Evolutionary conservation across 2,888 invertebrate species (phyloP).

Genomic region (Stenoptilia bipunctidactyla): DNA sequence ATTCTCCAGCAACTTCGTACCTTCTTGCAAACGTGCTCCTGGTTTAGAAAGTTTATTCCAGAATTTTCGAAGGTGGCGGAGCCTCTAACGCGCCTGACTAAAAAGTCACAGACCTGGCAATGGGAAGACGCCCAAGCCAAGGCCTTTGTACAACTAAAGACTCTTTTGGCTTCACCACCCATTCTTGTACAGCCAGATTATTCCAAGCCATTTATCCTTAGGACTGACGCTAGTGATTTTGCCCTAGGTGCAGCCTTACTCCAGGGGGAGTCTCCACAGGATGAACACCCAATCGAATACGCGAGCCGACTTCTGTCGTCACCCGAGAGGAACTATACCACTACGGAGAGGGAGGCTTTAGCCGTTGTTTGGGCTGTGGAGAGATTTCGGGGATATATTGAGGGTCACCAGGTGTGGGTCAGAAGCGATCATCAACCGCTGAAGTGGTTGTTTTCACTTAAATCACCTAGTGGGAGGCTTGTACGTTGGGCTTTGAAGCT

Average conservation of each 20-base stretch:
- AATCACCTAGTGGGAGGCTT: slow-evolving; percentile 40
- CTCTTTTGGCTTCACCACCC: slow-evolving; percentile 15
- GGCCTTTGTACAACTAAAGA: slow-evolving; percentile 16
- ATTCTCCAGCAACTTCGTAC: slow-evolving; percentile 14
- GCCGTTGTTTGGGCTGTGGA: slow-evolving; percentile 18
- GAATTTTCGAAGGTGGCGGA: slow-evolving; percentile 19
- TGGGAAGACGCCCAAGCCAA: slow-evolving; percentile 18
- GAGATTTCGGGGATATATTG: neutral
- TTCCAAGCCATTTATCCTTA: slow-evolving; percentile 19
- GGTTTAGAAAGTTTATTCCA: slow-evolving; percentile 24
- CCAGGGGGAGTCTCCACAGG: slow-evolving; percentile 18
- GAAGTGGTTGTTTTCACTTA: slow-evolving; percentile 37
- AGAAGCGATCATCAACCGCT: neutral
- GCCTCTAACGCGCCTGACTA: slow-evolving; percentile 22
- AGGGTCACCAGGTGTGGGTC: neutral
- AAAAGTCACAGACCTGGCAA: slow-evolving; percentile 20
- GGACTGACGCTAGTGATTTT: slow-evolving; percentile 25
- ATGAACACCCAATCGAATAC: slow-evolving; percentile 18
- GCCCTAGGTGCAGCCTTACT: slow-evolving; percentile 22
- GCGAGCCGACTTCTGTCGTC: slow-evolving; percentile 17
- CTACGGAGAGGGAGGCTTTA: slow-evolving; percentile 36
- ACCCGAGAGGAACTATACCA: slow-evolving; percentile 34
- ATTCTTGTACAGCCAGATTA: slow-evolving; percentile 20
- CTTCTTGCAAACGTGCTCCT: slow-evolving; percentile 23
- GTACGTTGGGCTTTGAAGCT: too few relatives aligned